These are phyloP conservation scores for Elanoides forficatus DNA, from an alignment of 2,113 vertebrate genomes.

Conservation along the genomic window DNA sequence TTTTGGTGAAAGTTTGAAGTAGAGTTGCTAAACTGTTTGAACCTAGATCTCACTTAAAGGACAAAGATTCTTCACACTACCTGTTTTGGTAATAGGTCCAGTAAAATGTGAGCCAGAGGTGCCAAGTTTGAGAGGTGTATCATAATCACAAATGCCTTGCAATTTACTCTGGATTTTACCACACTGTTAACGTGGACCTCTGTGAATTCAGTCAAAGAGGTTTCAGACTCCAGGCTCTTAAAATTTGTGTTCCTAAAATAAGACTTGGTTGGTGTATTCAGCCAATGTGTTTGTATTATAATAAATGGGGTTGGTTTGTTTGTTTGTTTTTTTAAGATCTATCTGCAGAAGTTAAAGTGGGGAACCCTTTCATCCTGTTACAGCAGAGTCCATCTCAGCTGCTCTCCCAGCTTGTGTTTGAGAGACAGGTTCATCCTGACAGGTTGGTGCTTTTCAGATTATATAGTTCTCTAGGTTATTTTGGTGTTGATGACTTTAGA, in stretches of 20 bases:
- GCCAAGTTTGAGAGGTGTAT: background rate
- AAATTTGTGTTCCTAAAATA: background rate
- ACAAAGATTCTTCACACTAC: background rate
- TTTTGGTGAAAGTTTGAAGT: background rate
- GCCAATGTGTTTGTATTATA: background rate
- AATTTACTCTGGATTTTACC: background rate
- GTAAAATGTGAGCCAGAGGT: background rate
- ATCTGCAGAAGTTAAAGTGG: constrained; percentile 80
- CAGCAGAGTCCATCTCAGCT: constrained; percentile 89
- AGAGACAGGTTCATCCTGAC: constrained; percentile 89
- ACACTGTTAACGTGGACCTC: background rate
- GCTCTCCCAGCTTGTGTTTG: constrained; percentile 90
- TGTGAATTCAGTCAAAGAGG: background rate
- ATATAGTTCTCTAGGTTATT: background rate
- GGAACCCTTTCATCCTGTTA: constrained; percentile 90
- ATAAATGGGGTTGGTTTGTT: background rate
- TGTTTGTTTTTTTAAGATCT: constrained; percentile 70
- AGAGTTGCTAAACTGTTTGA: background rate
- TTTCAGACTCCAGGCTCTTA: background rate
- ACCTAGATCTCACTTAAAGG: background rate
- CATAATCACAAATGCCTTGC: background rate
- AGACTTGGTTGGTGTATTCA: background rate
- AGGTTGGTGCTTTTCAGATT: constrained; percentile 75
- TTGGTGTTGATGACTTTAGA: background rate
- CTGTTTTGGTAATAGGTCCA: background rate